Conservation (phyloP, 2,113 vertebrate genomes). For the Nibea albiflora region DNA sequence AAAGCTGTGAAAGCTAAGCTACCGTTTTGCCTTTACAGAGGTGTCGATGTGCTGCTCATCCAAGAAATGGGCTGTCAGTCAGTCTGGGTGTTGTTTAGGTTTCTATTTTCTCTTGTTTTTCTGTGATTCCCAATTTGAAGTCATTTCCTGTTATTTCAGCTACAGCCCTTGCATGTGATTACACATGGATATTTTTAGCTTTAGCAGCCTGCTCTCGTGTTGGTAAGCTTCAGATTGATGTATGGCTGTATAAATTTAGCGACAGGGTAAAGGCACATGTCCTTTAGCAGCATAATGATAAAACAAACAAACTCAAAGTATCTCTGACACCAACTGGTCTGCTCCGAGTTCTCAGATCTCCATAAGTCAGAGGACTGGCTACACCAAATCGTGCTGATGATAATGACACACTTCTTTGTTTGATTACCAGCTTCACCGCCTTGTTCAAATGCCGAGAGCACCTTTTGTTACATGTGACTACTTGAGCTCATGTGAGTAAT, state of each 20-base stretch:
- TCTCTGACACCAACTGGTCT: neutral
- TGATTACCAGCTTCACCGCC: neutral
- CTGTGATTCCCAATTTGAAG: neutral
- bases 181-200: neutral
- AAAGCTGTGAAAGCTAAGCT: neutral
- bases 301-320: no score
- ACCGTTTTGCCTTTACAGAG: neutral
- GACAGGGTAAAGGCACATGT: neutral
- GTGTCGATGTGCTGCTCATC: slow-evolving; percentile 4
- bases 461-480: no score
- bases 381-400: neutral
- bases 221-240: neutral
- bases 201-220: neutral
- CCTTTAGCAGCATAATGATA: neutral
- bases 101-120: slow-evolving; percentile 10
- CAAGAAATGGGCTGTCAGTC: slow-evolving; percentile 37
- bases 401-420: neutral
- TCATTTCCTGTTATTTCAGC: neutral
- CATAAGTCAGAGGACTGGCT: neutral
- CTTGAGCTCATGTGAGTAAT: neutral
- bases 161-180: neutral
- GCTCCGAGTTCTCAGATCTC: neutral
- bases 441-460: neutral
- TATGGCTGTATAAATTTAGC: neutral
- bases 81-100: neutral